Conservation (phyloP, 2,888 invertebrate genomes). For the Mythimna pallens region DNA sequence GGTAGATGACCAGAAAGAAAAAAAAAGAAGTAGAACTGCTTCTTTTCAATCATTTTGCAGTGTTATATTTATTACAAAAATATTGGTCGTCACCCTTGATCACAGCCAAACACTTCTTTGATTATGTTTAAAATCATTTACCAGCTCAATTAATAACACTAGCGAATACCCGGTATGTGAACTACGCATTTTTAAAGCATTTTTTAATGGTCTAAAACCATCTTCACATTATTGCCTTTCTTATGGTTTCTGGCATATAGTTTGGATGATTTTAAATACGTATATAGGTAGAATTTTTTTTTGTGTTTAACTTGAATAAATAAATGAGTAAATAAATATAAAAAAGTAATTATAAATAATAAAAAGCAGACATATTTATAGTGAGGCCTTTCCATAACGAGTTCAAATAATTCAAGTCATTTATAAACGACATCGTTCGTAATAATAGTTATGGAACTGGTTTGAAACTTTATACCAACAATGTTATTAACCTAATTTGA, state of each 20-base stretch:
- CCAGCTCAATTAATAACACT: background rate
- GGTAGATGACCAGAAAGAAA: no score
- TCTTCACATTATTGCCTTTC: no score
- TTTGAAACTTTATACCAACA: constrained; percentile 59
- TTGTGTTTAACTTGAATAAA: no score
- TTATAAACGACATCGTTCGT: constrained; percentile 44
- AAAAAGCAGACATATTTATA: background rate
- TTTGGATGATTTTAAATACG: no score
- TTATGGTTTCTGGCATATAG: no score
- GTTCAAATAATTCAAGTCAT: constrained; percentile 32
- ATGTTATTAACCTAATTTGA: constrained; percentile 65
- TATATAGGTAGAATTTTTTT: no score
- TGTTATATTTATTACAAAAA: background rate
- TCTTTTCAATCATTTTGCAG: no score
- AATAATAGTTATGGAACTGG: constrained; percentile 45
- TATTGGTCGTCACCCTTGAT: background rate
- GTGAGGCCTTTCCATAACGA: constrained; percentile 13
- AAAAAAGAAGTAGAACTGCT: no score
- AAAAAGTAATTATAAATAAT: background rate
- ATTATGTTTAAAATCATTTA: background rate
- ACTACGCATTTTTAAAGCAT: no score
- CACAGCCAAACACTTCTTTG: background rate
- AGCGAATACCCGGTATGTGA: no score
- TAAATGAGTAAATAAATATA: background rate
- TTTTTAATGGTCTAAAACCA: no score